A percentile compares a stretch with the other conserved stretches of the same genome.
Evolutionary conservation across 2,888 invertebrate genomes (phyloP).

Genomic region (Rambutsinella grinnellia): DNA sequence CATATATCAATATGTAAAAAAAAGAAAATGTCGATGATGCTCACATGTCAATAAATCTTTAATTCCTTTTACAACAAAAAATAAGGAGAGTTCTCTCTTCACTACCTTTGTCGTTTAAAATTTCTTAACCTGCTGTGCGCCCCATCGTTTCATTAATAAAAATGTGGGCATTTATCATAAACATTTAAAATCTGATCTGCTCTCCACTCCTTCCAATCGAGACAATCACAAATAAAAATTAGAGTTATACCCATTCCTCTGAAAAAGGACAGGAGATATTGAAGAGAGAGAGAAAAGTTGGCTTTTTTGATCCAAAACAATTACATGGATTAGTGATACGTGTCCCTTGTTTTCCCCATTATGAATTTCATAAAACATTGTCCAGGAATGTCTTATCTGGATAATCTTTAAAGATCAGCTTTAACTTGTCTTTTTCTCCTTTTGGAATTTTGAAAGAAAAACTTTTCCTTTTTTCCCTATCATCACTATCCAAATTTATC

Average conservation of each 20-base stretch:
- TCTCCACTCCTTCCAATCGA: no score
- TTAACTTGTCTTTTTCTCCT: neutral
- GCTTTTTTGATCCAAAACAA: no score
- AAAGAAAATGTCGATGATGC: conserved; percentile 57
- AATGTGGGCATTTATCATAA: no score
- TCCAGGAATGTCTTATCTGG: conserved; percentile 44
- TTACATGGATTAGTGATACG: neutral
- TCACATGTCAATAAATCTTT: conserved; percentile 58
- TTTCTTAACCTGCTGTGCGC: no score
- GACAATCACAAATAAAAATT: neutral
- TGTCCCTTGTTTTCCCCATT: neutral
- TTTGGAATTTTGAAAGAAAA: neutral
- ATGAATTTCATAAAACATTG: conserved; percentile 31
- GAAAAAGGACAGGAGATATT: neutral
- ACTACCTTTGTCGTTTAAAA: neutral
- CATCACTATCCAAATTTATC: conserved; percentile 21
- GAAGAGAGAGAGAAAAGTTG: neutral
- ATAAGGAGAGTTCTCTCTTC: conserved; percentile 11
- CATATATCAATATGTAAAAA: no score
- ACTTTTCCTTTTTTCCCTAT: neutral
- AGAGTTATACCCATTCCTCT: neutral
- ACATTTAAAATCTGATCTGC: no score
- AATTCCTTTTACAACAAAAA: conserved; percentile 22
- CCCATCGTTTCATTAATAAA: no score
- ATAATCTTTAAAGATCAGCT: neutral